A percentile compares a stretch with the other conserved stretches of the same genome.
These are phyloP conservation scores for Lasius platythorax DNA, from an alignment of 2,888 invertebrate genomes.

Conservation along the genomic window DNA sequence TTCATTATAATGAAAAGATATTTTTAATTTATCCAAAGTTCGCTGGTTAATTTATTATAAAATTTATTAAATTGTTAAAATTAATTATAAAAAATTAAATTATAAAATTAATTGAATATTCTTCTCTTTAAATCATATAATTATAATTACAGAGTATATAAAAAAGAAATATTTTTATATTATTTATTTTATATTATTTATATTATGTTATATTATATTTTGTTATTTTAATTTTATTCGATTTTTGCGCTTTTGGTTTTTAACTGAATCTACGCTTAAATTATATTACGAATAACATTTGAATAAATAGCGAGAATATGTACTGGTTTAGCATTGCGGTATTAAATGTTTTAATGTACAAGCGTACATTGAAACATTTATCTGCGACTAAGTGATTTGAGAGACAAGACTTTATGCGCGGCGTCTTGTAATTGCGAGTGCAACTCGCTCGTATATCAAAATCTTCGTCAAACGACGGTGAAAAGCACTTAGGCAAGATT, in stretches of 20 bases:
- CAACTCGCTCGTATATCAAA: slow-evolving; percentile 65
- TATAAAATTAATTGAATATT: not conserved
- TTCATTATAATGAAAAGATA: not conserved
- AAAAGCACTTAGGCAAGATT: slow-evolving; percentile 65
- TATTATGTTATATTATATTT: too few relatives aligned
- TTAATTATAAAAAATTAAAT: not conserved
- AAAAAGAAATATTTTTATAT: not conserved
- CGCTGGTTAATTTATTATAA: not conserved
- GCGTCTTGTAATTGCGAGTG: slow-evolving; percentile 56
- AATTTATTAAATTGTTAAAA: too few relatives aligned
- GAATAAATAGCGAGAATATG: not conserved
- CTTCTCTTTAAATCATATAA: not conserved
- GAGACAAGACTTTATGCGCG: slow-evolving; percentile 50
- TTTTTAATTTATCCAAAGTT: not conserved
- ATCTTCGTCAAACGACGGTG: slow-evolving; percentile 60
- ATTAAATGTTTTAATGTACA: slow-evolving; percentile 39
- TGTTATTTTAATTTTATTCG: too few relatives aligned
- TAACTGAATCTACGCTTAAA: too few relatives aligned
- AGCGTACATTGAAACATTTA: slow-evolving; percentile 40
- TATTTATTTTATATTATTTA: too few relatives aligned
- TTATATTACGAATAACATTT: not conserved
- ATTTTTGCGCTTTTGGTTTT: not conserved
- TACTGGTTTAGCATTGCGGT: not conserved
- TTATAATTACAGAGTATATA: not conserved
- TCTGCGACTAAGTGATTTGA: slow-evolving; percentile 56